These are phyloP conservation scores for Araneus ventricosus DNA, from an alignment of 1,140 invertebrate genomes.

Conservation along the genomic window DNA sequence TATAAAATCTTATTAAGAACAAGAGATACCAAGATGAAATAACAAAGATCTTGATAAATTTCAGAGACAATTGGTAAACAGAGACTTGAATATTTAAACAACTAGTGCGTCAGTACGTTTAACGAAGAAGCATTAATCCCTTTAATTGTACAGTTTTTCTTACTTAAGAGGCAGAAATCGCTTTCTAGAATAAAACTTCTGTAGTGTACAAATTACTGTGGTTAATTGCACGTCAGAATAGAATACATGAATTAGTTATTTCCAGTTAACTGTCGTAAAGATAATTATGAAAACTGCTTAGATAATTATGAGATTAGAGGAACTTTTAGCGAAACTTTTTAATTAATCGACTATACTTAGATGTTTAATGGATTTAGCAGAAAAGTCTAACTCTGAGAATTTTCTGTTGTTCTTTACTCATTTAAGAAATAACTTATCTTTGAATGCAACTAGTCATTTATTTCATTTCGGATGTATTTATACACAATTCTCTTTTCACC, in stretches of 20 bases:
- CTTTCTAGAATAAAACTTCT: background rate
- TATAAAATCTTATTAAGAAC: background rate
- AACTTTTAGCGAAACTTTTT: background rate
- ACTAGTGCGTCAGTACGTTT: background rate
- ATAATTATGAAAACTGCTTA: too few relatives aligned
- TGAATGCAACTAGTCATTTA: too few relatives aligned
- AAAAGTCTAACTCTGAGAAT: too few relatives aligned
- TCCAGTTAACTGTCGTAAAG: background rate
- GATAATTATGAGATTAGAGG: conserved; percentile 12
- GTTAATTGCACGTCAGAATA: conserved; percentile 5
- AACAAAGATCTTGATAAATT: background rate
- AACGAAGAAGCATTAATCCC: background rate
- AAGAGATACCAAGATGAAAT: background rate
- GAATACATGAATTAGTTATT: background rate
- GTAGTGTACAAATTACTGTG: background rate
- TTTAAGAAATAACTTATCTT: too few relatives aligned
- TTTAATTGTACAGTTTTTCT: conserved; percentile 10
- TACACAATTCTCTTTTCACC: too few relatives aligned
- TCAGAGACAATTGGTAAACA: background rate
- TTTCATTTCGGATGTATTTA: too few relatives aligned
- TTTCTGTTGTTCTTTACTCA: too few relatives aligned
- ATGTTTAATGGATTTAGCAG: too few relatives aligned
- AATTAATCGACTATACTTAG: background rate
- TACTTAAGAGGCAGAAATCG: background rate
- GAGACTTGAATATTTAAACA: conserved; percentile 4